Percentiles rank a stretch among this genome's conserved stretches.
These are phyloP conservation scores for Drosophila pseudotakahashii DNA, from an alignment of 2,888 invertebrate species.

Conservation along the genomic window DNA sequence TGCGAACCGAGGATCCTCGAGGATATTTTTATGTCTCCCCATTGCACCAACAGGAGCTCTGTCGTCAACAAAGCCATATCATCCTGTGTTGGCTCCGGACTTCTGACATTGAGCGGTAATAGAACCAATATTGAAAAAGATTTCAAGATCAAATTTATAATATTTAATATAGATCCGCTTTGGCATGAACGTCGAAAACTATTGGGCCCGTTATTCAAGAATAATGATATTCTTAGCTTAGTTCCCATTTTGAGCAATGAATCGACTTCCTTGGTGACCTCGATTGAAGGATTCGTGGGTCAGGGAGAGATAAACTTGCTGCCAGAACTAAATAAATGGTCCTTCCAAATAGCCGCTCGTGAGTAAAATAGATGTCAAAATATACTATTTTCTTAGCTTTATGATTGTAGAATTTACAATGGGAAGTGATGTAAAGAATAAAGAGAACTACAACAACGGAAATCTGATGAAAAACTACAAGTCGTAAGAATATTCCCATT, in stretches of 20 bases:
- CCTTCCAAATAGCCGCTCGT: constrained; percentile 1
- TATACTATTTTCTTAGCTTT: neutral
- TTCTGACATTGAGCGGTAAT: neutral
- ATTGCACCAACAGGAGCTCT: neutral
- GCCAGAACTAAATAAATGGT: neutral
- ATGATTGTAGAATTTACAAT: neutral
- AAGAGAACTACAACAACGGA: neutral
- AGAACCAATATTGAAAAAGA: neutral
- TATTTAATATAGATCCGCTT: neutral
- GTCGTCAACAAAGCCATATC: neutral
- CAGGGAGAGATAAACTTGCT: neutral
- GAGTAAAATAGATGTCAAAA: neutral
- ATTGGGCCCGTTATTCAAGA: neutral
- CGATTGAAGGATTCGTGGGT: neutral
- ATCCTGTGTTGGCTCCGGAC: neutral
- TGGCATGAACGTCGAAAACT: neutral
- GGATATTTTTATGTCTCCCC: neutral
- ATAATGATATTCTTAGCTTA: neutral
- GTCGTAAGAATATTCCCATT: neutral
- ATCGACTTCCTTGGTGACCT: neutral
- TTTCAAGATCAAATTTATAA: neutral
- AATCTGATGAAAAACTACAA: neutral
- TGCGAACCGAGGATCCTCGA: neutral
- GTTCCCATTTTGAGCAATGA: neutral
- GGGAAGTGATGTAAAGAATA: neutral